Conservation (phyloP, 2,113 vertebrate species). For the Motacilla alba region DNA sequence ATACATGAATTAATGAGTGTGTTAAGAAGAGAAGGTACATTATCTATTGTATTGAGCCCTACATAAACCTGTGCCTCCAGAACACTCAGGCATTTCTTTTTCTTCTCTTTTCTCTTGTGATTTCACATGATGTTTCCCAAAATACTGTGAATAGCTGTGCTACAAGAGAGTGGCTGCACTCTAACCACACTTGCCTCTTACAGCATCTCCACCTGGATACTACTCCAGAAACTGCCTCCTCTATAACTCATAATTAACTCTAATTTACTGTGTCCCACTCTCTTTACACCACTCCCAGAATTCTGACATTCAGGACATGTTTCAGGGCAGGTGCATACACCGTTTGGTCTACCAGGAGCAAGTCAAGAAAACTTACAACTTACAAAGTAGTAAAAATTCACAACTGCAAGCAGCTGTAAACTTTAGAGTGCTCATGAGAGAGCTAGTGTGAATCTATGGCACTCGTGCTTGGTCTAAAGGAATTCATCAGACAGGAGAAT, state of each 20-base stretch:
- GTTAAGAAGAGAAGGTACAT: neutral
- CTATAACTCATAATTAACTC: neutral
- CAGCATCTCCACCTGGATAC: neutral
- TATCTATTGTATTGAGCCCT: neutral
- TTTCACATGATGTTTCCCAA: neutral
- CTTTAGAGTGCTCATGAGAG: neutral
- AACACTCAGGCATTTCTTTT: neutral
- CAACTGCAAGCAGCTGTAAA: neutral
- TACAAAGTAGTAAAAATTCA: neutral
- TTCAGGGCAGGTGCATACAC: neutral
- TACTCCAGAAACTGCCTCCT: neutral
- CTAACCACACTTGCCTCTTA: neutral
- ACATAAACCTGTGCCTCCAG: neutral
- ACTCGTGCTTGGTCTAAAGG: neutral
- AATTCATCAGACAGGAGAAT: neutral
- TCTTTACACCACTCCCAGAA: neutral
- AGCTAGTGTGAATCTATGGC: neutral
- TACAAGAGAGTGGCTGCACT: neutral
- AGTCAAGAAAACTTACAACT: neutral
- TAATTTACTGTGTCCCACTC: neutral
- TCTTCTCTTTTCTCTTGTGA: neutral
- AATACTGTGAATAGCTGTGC: neutral
- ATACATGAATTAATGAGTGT: neutral
- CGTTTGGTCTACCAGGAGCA: neutral
- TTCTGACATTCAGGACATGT: neutral